Evolutionary conservation across 2,113 vertebrate species (phyloP).

Genomic region (Emydocephalus ijimae): DNA sequence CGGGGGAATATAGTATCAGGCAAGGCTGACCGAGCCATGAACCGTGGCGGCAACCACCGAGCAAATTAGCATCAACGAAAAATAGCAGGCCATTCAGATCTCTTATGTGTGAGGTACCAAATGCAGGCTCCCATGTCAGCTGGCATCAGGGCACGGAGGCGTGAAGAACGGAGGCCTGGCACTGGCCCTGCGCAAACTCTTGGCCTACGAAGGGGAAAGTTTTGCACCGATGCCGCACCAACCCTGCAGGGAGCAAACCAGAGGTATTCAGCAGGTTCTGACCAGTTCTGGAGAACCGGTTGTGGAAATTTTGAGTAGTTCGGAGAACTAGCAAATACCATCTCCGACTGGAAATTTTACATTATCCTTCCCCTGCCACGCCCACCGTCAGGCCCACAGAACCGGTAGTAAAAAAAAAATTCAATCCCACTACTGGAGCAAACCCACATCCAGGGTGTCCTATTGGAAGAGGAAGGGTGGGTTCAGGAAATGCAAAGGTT

Average conservation of each 20-base stretch:
- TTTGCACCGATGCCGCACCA: neutral
- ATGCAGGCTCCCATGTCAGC: slow-evolving; percentile 67
- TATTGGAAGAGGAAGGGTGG: no score
- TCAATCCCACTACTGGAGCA: neutral
- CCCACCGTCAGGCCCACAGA: no score
- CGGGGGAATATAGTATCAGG: slow-evolving; percentile 86
- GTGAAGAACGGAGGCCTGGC: slow-evolving; percentile 46
- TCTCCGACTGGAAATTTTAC: no score
- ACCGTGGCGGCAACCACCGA: slow-evolving; percentile 81
- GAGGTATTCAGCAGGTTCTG: no score
- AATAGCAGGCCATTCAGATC: slow-evolving; percentile 69
- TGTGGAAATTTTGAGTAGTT: no score
- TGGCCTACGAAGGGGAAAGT: neutral
- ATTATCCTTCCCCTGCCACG: no score
- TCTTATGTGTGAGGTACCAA: slow-evolving; percentile 65
- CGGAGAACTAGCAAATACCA: no score
- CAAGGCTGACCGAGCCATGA: slow-evolving; percentile 90
- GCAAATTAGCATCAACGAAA: slow-evolving; percentile 85
- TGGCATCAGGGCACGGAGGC: slow-evolving; percentile 66
- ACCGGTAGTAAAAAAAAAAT: no score
- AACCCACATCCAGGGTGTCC: no score
- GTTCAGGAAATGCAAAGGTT: no score
- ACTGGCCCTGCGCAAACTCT: neutral
- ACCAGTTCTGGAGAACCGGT: no score
- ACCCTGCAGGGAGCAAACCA: neutral